Evolutionary conservation across 2,888 invertebrate genomes (phyloP), one percentile per base, ranked within the genome.

Genomic region (Drosophila mayaguana): DNA sequence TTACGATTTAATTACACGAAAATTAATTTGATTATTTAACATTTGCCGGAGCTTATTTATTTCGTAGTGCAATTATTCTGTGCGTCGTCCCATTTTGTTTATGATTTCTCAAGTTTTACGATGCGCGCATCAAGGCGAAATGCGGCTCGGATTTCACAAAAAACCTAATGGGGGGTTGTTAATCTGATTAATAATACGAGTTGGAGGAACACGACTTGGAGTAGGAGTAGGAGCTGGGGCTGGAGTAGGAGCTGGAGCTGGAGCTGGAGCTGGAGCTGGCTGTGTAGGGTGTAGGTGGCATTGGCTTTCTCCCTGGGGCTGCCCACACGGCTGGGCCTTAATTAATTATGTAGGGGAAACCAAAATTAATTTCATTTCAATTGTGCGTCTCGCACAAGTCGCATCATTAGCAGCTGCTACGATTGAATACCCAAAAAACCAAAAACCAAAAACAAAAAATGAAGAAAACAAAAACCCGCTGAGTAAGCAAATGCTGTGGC

Each of bases 291-390:
- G 70, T 55, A 20, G 64, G 59, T 81, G 83, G 89, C 83, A 79
- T 74, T 80, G 72, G 86, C 88, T 90, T 90, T 89, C 88, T 88
- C 86, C 65, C 20, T 38, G 55, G 28, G 22, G 60, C 71, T 70
- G 76, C 88, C 81, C 88, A 81, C 88, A 81, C 85, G 51, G 51
- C 42, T 53, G 65, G 59, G 59, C 71, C 63, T 87, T 79, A 88
- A 87, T 87, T 89, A 87, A 87, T 89, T 89, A 87, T 89, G 74
- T 82, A 75, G 75, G 40, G 40, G 16, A 7, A 20, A 28, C n/a
- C 8, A 61, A 81, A 77, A 90, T 87, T 87, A 89, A 89, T 89
- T 89, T 89, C 76, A 78, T 80, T 90, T 84, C 90, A 89, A 90
- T 90, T 90, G 89, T 83, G 81, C 65, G 64, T 72, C 64, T 63